Percentiles rank a stretch among this genome's conserved stretches.
Evolutionary conservation across 2,797 vertebrate species (phyloP).

Genomic region (Lepilemur ruficaudatus): DNA sequence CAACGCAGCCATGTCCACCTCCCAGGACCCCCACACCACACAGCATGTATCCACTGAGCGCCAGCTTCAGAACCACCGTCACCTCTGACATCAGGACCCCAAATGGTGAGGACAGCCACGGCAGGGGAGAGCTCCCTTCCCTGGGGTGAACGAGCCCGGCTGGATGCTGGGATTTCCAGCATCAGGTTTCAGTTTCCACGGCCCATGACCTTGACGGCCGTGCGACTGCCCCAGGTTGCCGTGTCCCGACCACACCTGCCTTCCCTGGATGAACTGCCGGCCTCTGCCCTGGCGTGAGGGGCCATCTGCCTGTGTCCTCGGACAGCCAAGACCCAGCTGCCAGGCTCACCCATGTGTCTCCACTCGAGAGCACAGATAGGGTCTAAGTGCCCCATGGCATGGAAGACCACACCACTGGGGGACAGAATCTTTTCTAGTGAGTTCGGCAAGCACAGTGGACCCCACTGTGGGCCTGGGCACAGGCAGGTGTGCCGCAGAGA

Average conservation of each 20-base stretch:
- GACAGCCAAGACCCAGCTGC: neutral
- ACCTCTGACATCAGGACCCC: neutral
- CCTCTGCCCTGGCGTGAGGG: neutral
- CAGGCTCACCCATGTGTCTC: neutral
- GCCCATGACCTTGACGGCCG: neutral
- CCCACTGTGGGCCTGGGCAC: neutral
- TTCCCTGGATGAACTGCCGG: neutral
- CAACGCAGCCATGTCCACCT: neutral
- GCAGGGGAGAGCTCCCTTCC: neutral
- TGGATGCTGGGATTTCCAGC: neutral
- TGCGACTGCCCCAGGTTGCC: neutral
- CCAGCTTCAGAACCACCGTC: neutral
- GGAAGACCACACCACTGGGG: neutral
- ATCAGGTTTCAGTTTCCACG: neutral
- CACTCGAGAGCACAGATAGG: rapidly evolving
- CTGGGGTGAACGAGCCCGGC: neutral
- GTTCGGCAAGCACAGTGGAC: neutral
- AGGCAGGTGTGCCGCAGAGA: rapidly evolving
- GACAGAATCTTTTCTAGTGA: neutral
- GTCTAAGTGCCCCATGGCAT: no score
- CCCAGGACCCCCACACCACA: neutral
- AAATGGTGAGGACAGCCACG: neutral
- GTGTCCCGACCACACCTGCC: neutral
- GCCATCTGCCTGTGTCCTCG: neutral
- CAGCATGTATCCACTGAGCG: neutral